Evolutionary conservation across 2,888 invertebrate species (phyloP), one percentile per base, ranked within the genome.

Genomic region (Sipha maydis): DNA sequence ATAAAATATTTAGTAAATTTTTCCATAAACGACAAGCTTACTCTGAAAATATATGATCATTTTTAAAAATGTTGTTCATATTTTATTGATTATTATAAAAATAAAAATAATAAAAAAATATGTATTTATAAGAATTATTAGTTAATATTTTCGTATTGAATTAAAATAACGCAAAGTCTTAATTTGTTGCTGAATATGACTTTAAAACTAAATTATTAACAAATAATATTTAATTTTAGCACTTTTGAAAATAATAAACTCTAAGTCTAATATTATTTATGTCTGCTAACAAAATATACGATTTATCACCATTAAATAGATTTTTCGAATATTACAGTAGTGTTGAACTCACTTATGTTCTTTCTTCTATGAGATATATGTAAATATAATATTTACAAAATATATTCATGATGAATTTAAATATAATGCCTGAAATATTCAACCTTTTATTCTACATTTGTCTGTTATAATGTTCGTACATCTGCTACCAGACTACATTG

Each of bases 381-480:
- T 69, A 11, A 69, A 8, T 28, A 69, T 0, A 69, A 69, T 69
- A 28, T 3, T 69, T 28, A 9, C 69, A 17, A 69, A 25, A 25
- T 61, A 21, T 21, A 17, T 38, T n/a, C 61, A 61, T 80, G n/a
- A 67, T 38, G 38, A 38, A 61, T 80, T 80, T 28, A 25, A 34
- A 79, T 67, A 80, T 34, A 67, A 61, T 21, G 34, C 34, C 17
- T 2, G n/a, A 73, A 67, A 38, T 80, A 80, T 67, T 80, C 61
- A 80, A 67, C 61, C n/a, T 80, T 67, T n/a, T 61, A 61, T 61
- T 79, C 34, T 61, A 79, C 61, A 25, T 61, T 21, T 21, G 11
- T 48, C 14, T 48, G 14, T 14, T 48, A 48, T 14, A 14, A 48
- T 48, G 14, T 78, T 3, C 11, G 11, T 38, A 61, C n/a, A 67